Conservation (phyloP, 2,888 invertebrate species). For the Salticus scenicus region DNA sequence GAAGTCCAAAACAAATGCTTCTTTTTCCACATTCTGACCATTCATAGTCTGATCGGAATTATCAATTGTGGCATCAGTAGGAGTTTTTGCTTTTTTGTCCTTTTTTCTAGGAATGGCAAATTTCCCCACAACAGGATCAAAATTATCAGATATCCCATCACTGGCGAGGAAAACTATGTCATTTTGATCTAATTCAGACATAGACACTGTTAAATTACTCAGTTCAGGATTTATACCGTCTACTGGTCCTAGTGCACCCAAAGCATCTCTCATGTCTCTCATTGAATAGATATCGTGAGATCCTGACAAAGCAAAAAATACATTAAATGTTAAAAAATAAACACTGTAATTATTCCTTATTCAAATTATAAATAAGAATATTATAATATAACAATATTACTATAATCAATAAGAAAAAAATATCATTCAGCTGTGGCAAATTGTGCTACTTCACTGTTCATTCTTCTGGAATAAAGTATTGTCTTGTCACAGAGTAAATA, state of each 20-base stretch:
- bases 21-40: slow-evolving; percentile 35
- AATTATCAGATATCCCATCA: slow-evolving; percentile 93
- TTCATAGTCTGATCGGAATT: slow-evolving; percentile 20
- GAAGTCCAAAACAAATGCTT: slow-evolving; percentile 42
- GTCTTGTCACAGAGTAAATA: too few species aligned
- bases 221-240: slow-evolving; percentile 89
- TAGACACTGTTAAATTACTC: slow-evolving; percentile 88
- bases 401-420: too few species aligned
- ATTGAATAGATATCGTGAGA: slow-evolving; percentile 89
- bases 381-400: too few species aligned
- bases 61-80: slow-evolving; percentile 35
- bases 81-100: slow-evolving; percentile 50
- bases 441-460: too few species aligned
- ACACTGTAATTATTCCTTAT: neutral
- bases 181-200: slow-evolving; percentile 86
- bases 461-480: too few species aligned
- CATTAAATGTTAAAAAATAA: neutral
- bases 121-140: slow-evolving; percentile 92
- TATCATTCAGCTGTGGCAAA: too few species aligned
- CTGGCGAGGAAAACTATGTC: slow-evolving; percentile 91
- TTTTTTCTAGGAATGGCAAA: slow-evolving; percentile 79
- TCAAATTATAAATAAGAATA: too few species aligned
- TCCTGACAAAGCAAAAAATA: slow-evolving; percentile 77
- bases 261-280: slow-evolving; percentile 90
- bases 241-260: slow-evolving; percentile 91